phyloP scores from a whole-genome alignment of 2,113 vertebrate genomes.

The Athene cunicularia region DNA sequence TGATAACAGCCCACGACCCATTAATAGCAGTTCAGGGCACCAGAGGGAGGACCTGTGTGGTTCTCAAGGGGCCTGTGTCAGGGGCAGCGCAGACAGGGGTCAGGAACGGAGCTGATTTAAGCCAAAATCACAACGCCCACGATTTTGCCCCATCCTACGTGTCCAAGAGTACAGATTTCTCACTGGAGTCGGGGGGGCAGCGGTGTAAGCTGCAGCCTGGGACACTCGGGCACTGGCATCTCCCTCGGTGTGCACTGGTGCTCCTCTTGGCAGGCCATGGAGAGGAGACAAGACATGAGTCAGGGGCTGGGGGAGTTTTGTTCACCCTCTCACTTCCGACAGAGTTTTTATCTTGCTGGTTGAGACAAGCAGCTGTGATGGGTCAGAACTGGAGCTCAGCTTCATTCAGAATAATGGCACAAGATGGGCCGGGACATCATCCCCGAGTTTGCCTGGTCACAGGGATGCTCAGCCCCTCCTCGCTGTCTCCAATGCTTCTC shows the following conservation, averaged over 20 bases:
- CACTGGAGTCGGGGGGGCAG: background rate
- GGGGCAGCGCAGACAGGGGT: accelerated
- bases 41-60: background rate
- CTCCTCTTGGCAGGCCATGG: background rate
- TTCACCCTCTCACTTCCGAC: background rate
- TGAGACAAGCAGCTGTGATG: background rate
- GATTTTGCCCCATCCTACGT: accelerated
- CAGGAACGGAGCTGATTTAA: background rate
- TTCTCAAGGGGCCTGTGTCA: background rate
- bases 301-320: background rate
- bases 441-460: background rate
- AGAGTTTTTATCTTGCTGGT: background rate
- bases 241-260: accelerated
- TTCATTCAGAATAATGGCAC: background rate
- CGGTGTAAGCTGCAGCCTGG: background rate
- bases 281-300: background rate
- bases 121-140: accelerated
- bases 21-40: background rate
- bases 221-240: background rate
- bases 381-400: background rate
- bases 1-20: background rate
- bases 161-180: background rate
- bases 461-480: background rate
- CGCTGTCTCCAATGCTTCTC: accelerated
- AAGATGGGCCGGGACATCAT: accelerated